A percentile compares a stretch with the other conserved stretches of the same genome.
These are phyloP conservation scores for Rana temporaria DNA, from an alignment of 2,113 vertebrate genomes.

Conservation along the genomic window DNA sequence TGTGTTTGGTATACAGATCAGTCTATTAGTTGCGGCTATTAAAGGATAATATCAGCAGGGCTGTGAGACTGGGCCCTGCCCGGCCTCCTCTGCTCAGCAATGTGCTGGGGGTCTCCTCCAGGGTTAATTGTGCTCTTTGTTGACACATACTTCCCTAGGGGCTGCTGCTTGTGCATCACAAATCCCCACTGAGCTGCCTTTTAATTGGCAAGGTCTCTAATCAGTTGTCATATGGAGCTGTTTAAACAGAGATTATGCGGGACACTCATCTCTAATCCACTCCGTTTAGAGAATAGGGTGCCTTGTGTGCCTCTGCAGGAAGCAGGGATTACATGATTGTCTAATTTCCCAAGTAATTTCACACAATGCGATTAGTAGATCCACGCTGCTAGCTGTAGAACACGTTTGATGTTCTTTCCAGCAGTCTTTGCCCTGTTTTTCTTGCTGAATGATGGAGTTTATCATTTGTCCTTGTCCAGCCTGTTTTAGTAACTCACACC, in stretches of 20 bases:
- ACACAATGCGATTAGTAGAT: conserved; percentile 52
- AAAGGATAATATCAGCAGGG: background rate
- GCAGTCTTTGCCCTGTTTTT: background rate
- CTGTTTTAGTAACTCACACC: background rate
- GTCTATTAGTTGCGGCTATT: background rate
- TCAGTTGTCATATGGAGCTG: conserved; percentile 86
- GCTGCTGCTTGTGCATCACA: conserved; percentile 67
- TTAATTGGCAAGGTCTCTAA: conserved; percentile 81
- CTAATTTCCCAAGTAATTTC: conserved; percentile 46
- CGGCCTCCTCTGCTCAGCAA: conserved; percentile 3
- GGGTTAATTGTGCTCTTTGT: conserved; percentile 87
- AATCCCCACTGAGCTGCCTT: conserved; percentile 70
- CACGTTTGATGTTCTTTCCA: conserved; percentile 48
- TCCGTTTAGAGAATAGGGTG: conserved; percentile 67
- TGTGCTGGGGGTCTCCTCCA: conserved; percentile 63
- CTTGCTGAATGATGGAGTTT: conserved; percentile 3
- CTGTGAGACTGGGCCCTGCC: conserved; percentile 16
- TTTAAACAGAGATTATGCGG: conserved; percentile 78
- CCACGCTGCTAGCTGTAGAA: conserved; percentile 34
- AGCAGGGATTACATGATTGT: conserved; percentile 75
- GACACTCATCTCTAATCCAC: conserved; percentile 80
- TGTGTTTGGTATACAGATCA: conserved; percentile 15
- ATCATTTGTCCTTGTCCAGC: background rate
- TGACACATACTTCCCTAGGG: conserved; percentile 73
- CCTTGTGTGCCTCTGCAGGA: conserved; percentile 64